Percentiles rank a stretch among this genome's conserved stretches.
Conservation (phyloP, 2,888 invertebrate genomes). For the Brachyopa scutellaris region DNA sequence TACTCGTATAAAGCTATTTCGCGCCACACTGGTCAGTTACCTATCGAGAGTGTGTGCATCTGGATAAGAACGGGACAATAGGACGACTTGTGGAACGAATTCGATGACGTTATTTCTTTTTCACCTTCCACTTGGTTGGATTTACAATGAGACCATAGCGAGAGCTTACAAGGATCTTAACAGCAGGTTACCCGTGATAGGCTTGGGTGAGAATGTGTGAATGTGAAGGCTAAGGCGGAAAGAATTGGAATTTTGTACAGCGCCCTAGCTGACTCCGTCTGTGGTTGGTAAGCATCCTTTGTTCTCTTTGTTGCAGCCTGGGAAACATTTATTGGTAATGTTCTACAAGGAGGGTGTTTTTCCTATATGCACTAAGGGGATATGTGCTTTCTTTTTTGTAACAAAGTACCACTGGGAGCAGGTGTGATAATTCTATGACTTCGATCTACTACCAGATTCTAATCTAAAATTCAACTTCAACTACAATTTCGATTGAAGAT, state of each 20-base stretch:
- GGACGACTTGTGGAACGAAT: conserved; percentile 38
- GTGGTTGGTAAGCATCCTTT: conserved; percentile 20
- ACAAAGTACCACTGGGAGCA: not conserved
- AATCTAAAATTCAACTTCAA: too few relatives aligned
- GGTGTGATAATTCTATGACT: conserved; percentile 11
- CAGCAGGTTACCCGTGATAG: conserved; percentile 34
- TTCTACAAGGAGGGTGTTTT: conserved; percentile 28
- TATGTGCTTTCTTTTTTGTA: not conserved
- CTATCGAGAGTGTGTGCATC: conserved; percentile 7
- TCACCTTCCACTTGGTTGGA: conserved; percentile 56
- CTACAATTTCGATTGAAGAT: too few relatives aligned
- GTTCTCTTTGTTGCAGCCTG: conserved; percentile 13
- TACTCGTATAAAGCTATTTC: conserved; percentile 33
- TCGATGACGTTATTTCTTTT: conserved; percentile 36
- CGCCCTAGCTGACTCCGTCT: not conserved
- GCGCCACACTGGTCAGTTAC: conserved; percentile 32
- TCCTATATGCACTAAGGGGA: too few relatives aligned
- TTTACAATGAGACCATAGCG: conserved; percentile 43
- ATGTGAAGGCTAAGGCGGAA: conserved; percentile 7
- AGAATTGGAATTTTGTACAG: conserved; percentile 4
- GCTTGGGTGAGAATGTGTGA: conserved; percentile 12
- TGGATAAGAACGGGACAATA: conserved; percentile 51
- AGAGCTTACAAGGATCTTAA: conserved; percentile 40
- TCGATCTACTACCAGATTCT: too few relatives aligned
- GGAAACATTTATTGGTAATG: conserved; percentile 55